Percentiles rank a stretch among this genome's conserved stretches.
phyloP scores from a whole-genome alignment of 2,797 vertebrate genomes.

The Hyperoplus lanceolatus region DNA sequence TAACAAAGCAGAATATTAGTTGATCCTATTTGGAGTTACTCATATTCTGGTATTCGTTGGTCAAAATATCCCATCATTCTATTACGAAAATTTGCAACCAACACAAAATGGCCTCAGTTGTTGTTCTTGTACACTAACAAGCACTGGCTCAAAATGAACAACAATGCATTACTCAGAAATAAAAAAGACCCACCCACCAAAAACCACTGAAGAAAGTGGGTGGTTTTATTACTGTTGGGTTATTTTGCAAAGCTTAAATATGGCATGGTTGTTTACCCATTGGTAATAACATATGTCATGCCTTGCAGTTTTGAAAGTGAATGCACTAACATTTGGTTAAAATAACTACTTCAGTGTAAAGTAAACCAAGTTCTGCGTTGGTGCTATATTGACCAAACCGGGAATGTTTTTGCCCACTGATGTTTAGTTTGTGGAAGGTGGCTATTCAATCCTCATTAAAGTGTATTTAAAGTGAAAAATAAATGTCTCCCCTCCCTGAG shows the following conservation, averaged over 20 bases:
- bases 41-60: background rate
- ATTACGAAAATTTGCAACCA: slow-evolving; percentile 3
- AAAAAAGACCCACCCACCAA: background rate
- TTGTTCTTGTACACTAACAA: background rate
- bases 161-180: background rate
- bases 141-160: background rate
- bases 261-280: background rate
- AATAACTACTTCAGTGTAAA: background rate
- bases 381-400: background rate
- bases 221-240: background rate
- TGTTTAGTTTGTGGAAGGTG: background rate
- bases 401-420: background rate
- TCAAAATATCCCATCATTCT: background rate
- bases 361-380: background rate
- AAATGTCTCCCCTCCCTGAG: background rate
- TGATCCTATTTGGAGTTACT: slow-evolving; percentile 49
- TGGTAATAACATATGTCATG: background rate
- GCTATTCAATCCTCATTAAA: background rate
- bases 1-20: slow-evolving; percentile 73
- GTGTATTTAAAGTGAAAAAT: background rate
- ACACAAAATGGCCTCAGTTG: slow-evolving; percentile 4
- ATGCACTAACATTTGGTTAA: background rate
- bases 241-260: background rate
- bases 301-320: background rate
- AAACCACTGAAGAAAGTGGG: background rate